phyloP scores from a whole-genome alignment of 2,113 vertebrate species.

The Smithornis capensis region DNA sequence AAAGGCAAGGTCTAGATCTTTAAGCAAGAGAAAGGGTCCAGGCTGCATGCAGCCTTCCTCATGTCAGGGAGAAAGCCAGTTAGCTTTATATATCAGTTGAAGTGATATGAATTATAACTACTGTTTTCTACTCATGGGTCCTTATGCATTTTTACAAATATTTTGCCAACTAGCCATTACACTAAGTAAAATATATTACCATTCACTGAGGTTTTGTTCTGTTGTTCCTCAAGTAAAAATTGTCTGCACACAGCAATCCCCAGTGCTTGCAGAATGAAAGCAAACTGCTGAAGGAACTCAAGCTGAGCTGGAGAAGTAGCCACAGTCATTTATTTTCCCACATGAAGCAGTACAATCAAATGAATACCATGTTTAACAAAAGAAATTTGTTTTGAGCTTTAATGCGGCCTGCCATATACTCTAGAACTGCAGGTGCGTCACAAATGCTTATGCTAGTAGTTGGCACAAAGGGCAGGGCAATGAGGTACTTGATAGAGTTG shows the following conservation, averaged over 20 bases:
- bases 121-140: neutral
- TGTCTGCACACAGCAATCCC: rapidly evolving
- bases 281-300: neutral
- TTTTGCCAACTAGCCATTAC: neutral
- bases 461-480: neutral
- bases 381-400: neutral
- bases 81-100: too few species aligned
- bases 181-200: neutral
- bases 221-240: neutral
- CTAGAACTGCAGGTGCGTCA: neutral
- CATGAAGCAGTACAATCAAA: neutral
- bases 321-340: neutral
- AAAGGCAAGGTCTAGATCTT: slow-evolving; percentile 1
- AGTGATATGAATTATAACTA: neutral
- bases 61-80: neutral
- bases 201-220: neutral
- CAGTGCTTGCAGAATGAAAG: neutral
- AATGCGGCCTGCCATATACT: neutral
- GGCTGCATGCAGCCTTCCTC: neutral
- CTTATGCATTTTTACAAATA: neutral
- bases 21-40: slow-evolving; percentile 22
- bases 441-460: neutral
- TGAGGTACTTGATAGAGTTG: neutral
- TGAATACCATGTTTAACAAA: neutral
- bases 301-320: neutral